A percentile compares a stretch with the other conserved stretches of the same genome.
Conservation (phyloP, 1,140 invertebrate species). For the Drosophila tristis region DNA sequence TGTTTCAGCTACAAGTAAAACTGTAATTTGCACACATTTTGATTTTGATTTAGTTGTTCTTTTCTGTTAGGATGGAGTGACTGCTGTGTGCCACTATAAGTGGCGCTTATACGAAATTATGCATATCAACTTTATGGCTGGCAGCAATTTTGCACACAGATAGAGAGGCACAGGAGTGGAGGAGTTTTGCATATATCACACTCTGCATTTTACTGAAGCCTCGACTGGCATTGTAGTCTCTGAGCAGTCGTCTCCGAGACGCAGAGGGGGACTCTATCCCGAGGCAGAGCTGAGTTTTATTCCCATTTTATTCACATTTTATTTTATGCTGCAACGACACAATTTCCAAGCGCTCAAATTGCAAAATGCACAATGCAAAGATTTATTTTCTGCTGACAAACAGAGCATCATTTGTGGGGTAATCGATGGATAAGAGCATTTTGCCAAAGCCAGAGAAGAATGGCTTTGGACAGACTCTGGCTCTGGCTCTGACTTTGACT, state of each 20-base stretch:
- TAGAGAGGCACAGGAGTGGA: neutral
- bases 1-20: conserved; percentile 39
- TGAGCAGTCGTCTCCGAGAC: conserved; percentile 11
- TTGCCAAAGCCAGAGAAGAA: conserved; percentile 1
- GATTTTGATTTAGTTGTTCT: conserved; percentile 51
- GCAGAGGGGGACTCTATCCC: neutral
- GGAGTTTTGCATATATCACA: conserved; percentile 2
- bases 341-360: conserved; percentile 46
- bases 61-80: neutral
- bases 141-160: conserved; percentile 48
- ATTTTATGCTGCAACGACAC: conserved; percentile 46
- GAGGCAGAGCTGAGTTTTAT: conserved; percentile 19
- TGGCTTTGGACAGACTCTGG: conserved; percentile 26
- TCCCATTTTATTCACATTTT: conserved; percentile 52
- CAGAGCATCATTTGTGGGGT: conserved; percentile 65
- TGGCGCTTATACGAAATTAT: conserved; percentile 73
- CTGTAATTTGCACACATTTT: conserved; percentile 70
- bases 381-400: conserved; percentile 82
- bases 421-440: conserved; percentile 71
- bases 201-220: conserved; percentile 27
- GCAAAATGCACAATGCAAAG: conserved; percentile 78
- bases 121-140: conserved; percentile 75
- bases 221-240: conserved; percentile 14
- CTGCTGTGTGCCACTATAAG: conserved; percentile 35
- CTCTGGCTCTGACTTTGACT: neutral